phyloP scores from a whole-genome alignment of 2,888 invertebrate species.

The Rhimphoctona megacephalus region DNA sequence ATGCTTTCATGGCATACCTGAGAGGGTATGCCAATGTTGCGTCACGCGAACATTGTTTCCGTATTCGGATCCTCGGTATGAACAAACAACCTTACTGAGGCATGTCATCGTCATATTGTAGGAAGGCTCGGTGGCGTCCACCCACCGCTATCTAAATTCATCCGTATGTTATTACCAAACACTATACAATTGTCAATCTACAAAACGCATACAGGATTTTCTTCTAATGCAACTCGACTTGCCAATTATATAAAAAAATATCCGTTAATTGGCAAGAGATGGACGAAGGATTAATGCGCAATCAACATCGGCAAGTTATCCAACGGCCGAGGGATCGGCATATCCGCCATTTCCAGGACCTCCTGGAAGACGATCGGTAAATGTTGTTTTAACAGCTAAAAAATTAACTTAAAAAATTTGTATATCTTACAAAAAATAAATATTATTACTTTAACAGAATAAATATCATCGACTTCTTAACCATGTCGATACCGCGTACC shows the following conservation, averaged over 20 bases:
- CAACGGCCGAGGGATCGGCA: not conserved
- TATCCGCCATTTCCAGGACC: not conserved
- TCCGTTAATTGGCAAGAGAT: not conserved
- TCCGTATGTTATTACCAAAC: not conserved
- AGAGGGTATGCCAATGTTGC: not conserved
- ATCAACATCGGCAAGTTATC: not conserved
- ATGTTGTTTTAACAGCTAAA: too few species aligned
- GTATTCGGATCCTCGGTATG: constrained; percentile 18
- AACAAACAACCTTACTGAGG: constrained; percentile 8
- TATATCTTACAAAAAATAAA: too few species aligned
- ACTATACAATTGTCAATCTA: not conserved
- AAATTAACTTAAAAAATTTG: too few species aligned
- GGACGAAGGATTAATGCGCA: not conserved
- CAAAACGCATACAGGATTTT: not conserved
- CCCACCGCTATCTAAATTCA: not conserved
- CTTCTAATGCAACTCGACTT: not conserved
- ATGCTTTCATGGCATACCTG: constrained; percentile 5
- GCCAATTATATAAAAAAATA: not conserved
- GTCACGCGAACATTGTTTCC: constrained; percentile 12
- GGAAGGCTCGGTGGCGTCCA: constrained; percentile 4
- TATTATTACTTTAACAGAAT: too few species aligned
- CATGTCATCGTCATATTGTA: constrained; percentile 24
- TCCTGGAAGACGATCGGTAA: too few species aligned
- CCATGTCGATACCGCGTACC: too few species aligned
- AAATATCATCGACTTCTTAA: too few species aligned